Evolutionary conservation across 2,113 vertebrate species (phyloP).

Genomic region (Salvator merianae): DNA sequence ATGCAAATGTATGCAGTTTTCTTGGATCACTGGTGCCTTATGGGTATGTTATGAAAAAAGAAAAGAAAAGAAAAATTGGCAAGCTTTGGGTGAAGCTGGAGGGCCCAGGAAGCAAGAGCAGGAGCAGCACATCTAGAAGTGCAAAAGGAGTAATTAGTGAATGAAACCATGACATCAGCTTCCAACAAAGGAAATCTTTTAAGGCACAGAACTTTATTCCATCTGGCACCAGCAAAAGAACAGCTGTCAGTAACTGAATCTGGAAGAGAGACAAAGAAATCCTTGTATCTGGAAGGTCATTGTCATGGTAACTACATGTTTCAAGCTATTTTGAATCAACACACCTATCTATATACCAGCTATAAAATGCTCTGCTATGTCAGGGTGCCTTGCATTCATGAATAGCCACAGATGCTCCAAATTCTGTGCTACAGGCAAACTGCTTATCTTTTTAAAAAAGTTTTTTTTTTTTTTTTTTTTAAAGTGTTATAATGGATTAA

Average conservation of each 20-base stretch:
- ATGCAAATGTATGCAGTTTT: neutral
- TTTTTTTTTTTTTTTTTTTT: neutral
- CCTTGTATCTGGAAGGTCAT: constrained; percentile 40
- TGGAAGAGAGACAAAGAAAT: constrained; percentile 49
- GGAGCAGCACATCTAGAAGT: neutral
- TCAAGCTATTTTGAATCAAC: constrained; percentile 2
- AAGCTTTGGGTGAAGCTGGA: neutral
- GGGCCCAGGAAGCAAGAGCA: neutral
- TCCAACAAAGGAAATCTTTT: constrained; percentile 37
- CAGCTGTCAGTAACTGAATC: constrained; percentile 55
- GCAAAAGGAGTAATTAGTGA: constrained; percentile 25
- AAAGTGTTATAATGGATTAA: neutral
- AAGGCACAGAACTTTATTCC: constrained; percentile 28
- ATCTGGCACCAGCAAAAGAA: constrained; percentile 48
- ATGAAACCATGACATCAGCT: constrained; percentile 23
- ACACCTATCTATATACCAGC: constrained; percentile 7
- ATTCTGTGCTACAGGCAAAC: neutral
- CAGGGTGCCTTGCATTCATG: constrained; percentile 1
- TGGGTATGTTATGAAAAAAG: neutral
- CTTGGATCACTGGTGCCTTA: no score
- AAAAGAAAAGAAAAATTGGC: neutral
- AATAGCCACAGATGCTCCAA: neutral
- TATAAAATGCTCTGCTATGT: constrained; percentile 11
- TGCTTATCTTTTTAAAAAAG: neutral
- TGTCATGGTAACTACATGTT: constrained; percentile 48